Evolutionary conservation across 2,888 invertebrate genomes (phyloP), one percentile per base, ranked within the genome.

Genomic region (Gymnoscelis rufifasciata): DNA sequence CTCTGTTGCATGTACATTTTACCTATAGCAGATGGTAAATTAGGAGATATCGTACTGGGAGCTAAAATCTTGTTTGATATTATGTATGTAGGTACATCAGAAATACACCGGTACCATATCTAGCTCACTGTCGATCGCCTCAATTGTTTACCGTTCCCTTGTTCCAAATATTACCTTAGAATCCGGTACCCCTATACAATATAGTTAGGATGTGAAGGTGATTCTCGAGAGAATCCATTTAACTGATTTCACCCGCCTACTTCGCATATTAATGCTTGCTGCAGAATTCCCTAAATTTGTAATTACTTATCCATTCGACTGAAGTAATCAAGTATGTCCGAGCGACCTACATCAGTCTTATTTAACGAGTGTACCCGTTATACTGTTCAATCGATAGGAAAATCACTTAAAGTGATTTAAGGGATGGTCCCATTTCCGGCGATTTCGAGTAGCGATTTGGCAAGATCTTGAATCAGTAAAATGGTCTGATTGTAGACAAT

Each of bases 331-430:
- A 58, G 49, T 56, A 57, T 58, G 62, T 62, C 60, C 60, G 54
- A 47, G 59, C 62, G 69, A 66, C 67, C 67, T 68, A 71, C 67
- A 71, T 72, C 62, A 62, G 64, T 65, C 63, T 71, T 71, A 68
- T 67, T 71, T 67, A 71, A 71, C 63, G 62, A 68, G 66, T 66
- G 59, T 56, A 52, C 57, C 64, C 49, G 49, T 56, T 51, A 51
- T 51, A 49, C 49, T 40, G 66, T 63, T 67, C 63, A 72, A 74
- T 76, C 74, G 69, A 77, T 73, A 60, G 60, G 67, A 70, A 75
- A 73, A 72, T 77, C 70, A 72, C 67, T 79, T 71, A 55, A 62
- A 68, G 54, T 56, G 54, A 52, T 56, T 54, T 55, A 51, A 46
- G 52, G 49, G 51, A 55, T 44, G 54, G 54, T 50, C 44, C 43